Conservation (phyloP, 1,140 invertebrate species). For the Sitodiplosis mosellana region DNA sequence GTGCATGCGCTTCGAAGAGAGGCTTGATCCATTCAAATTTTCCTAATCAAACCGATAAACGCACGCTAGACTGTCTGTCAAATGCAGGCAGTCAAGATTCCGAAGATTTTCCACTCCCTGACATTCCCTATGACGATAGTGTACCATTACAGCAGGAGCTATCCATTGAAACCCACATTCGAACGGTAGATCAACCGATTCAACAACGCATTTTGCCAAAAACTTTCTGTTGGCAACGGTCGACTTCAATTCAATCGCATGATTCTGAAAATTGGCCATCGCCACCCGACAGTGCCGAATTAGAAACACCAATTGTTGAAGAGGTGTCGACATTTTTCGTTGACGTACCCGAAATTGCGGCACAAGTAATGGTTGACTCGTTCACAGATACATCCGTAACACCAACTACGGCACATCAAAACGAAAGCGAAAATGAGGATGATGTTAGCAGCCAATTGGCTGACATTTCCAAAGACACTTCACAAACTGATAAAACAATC, state of each 20-base stretch:
- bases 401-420: conserved; percentile 33
- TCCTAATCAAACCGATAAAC: conserved; percentile 14
- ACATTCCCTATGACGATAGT: conserved; percentile 31
- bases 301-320: conserved; percentile 44
- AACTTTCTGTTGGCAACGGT: conserved; percentile 19
- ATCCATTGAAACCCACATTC: not conserved
- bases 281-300: conserved; percentile 46
- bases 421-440: conserved; percentile 32
- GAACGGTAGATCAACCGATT: conserved; percentile 15
- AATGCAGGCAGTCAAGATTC: conserved; percentile 39
- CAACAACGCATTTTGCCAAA: conserved; percentile 5
- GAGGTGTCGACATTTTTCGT: conserved; percentile 72
- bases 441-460: conserved; percentile 21
- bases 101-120: conserved; percentile 47
- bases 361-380: conserved; percentile 44
- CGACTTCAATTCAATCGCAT: conserved; percentile 18
- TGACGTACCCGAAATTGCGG: conserved; percentile 46
- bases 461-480: conserved; percentile 3
- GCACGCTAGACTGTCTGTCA: conserved; percentile 21
- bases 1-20: not conserved
- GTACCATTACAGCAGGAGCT: not conserved
- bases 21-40: too few species aligned
- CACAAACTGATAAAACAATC: not conserved
- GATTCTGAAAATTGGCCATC: conserved; percentile 61
- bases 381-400: conserved; percentile 33